Evolutionary conservation across 2,888 invertebrate species (phyloP).

Genomic region (Hydroisotoma schaefferi): DNA sequence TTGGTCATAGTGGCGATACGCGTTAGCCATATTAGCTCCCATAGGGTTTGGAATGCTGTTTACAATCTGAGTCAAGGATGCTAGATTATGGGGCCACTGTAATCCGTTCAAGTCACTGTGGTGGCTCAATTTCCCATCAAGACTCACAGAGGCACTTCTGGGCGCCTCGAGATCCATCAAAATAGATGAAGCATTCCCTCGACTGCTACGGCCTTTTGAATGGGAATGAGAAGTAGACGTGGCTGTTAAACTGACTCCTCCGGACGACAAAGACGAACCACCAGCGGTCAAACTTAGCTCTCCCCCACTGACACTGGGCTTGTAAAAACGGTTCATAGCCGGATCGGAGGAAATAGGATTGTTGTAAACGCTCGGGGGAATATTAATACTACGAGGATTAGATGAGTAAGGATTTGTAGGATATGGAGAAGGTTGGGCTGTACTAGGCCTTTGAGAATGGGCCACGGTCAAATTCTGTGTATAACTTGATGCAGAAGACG

Average conservation of each 20-base stretch:
- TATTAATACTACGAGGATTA: slow-evolving; percentile 45
- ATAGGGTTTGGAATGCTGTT: slow-evolving; percentile 48
- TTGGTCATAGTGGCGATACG: slow-evolving; percentile 42
- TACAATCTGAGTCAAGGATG: slow-evolving; percentile 47
- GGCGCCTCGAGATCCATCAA: slow-evolving; percentile 22
- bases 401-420: slow-evolving; percentile 45
- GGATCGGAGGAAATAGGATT: slow-evolving; percentile 37
- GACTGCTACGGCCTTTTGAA: slow-evolving; percentile 31
- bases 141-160: slow-evolving; percentile 30
- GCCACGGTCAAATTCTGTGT: slow-evolving; percentile 30
- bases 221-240: slow-evolving; percentile 20
- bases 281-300: slow-evolving; percentile 21
- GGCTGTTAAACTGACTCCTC: neutral
- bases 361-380: slow-evolving; percentile 45
- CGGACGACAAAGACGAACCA: slow-evolving; percentile 6
- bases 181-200: slow-evolving; percentile 27
- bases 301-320: slow-evolving; percentile 21
- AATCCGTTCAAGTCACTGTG: slow-evolving; percentile 37
- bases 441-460: slow-evolving; percentile 28
- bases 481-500: slow-evolving; percentile 17
- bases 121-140: slow-evolving; percentile 38
- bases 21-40: slow-evolving; percentile 31
- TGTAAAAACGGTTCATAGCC: slow-evolving; percentile 37
- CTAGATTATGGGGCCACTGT: slow-evolving; percentile 47
- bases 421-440: slow-evolving; percentile 36